A percentile compares a stretch with the other conserved stretches of the same genome.
Evolutionary conservation across 2,888 invertebrate genomes (phyloP).

Genomic region (Heteropelma amictum): DNA sequence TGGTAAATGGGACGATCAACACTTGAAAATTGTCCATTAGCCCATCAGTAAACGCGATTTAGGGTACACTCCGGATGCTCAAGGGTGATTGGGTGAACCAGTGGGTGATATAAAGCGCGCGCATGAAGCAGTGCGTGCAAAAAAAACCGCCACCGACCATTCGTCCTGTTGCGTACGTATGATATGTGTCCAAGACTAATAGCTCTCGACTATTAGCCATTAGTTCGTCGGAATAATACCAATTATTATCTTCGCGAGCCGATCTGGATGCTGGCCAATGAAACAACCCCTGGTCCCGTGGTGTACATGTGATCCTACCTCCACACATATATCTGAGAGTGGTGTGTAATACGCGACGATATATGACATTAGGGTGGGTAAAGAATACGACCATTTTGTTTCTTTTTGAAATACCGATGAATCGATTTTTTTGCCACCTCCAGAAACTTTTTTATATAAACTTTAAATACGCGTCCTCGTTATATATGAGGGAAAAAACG

Average conservation of each 20-base stretch:
- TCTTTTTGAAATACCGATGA: too few relatives aligned
- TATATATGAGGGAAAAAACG: too few relatives aligned
- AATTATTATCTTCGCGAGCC: conserved; percentile 53
- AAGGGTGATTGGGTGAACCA: conserved; percentile 33
- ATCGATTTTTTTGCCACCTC: too few relatives aligned
- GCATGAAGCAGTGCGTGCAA: conserved; percentile 21
- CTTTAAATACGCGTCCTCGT: too few relatives aligned
- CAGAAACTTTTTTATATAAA: too few relatives aligned
- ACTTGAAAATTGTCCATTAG: conserved; percentile 68
- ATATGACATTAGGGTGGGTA: too few relatives aligned
- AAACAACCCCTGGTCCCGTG: not conserved
- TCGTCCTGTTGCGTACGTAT: not conserved
- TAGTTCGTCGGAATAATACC: conserved; percentile 60
- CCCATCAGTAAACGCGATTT: conserved; percentile 24
- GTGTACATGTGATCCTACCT: too few relatives aligned
- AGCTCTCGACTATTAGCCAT: conserved; percentile 58
- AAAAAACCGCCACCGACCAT: not conserved
- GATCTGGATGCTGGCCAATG: conserved; percentile 32
- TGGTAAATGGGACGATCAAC: conserved; percentile 57
- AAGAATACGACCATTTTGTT: too few relatives aligned
- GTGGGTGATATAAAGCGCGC: conserved; percentile 29
- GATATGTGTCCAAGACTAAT: conserved; percentile 42
- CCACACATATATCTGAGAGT: too few relatives aligned
- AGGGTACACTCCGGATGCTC: conserved; percentile 14
- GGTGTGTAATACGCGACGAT: too few relatives aligned